A percentile compares a stretch with the other conserved stretches of the same genome.
These are phyloP conservation scores for Harpalus rufipes DNA, from an alignment of 2,888 invertebrate species.

Conservation along the genomic window DNA sequence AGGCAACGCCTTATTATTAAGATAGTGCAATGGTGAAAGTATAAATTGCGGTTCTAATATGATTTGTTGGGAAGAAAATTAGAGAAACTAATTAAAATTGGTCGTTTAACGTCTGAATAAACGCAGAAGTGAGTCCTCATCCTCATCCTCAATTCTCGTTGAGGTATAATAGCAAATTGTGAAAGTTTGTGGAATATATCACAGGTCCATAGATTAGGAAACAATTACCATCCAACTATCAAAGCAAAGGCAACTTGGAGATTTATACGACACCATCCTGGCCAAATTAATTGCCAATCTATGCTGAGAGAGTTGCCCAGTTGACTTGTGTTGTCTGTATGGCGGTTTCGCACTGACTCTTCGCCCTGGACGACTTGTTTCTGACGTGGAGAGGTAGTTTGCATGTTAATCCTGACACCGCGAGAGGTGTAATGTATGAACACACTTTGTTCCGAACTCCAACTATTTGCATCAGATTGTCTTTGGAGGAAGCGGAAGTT, in stretches of 20 bases:
- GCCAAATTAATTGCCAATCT: conserved; percentile 60
- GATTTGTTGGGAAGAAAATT: background rate
- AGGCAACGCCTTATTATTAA: too few species aligned
- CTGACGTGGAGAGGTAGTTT: conserved; percentile 55
- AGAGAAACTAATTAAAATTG: background rate
- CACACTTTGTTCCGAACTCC: conserved; percentile 59
- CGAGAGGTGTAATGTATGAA: conserved; percentile 57
- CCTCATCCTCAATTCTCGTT: background rate
- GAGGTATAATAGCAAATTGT: conserved; percentile 45
- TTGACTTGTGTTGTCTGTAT: conserved; percentile 27
- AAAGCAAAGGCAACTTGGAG: conserved; percentile 52
- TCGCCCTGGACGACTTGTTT: conserved; percentile 45
- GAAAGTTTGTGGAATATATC: conserved; percentile 53
- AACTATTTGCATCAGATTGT: conserved; percentile 64
- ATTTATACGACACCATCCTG: conserved; percentile 59
- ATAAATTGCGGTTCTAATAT: background rate
- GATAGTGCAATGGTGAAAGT: background rate
- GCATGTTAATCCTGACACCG: conserved; percentile 58
- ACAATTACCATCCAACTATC: conserved; percentile 57
- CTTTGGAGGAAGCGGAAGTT: conserved; percentile 46
- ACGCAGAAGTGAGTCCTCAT: conserved; percentile 13
- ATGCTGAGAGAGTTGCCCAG: conserved; percentile 32
- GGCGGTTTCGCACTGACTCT: background rate
- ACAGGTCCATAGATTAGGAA: conserved; percentile 48
- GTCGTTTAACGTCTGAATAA: conserved; percentile 4